Percentiles rank a stretch among this genome's conserved stretches.
phyloP scores from a whole-genome alignment of 2,888 invertebrate species.

The Phyllotreta cruciferae region DNA sequence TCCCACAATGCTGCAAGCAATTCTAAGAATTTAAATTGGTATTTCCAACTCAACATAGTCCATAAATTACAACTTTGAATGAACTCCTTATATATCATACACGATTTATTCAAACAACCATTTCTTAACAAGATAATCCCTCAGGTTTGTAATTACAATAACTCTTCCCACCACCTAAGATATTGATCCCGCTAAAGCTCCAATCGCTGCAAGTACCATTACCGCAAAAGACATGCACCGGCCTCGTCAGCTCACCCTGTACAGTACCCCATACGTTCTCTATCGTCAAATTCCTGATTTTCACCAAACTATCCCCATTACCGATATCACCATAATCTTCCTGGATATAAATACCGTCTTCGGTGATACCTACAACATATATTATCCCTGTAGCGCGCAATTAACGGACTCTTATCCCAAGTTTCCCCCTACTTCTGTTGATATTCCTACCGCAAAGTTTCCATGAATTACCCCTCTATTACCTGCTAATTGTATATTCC shows the following conservation, averaged over 20 bases:
- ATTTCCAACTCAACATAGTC: no score
- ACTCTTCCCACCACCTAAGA: conserved; percentile 20
- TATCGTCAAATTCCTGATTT: conserved; percentile 24
- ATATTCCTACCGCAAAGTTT: not conserved
- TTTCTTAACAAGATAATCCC: conserved; percentile 23
- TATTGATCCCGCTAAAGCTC: conserved; percentile 25
- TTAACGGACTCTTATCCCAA: not conserved
- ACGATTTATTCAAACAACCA: not conserved
- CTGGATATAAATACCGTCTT: conserved; percentile 28
- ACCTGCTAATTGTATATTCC: conserved; percentile 32
- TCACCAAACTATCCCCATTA: conserved; percentile 16
- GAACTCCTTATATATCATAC: no score
- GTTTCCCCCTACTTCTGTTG: not conserved
- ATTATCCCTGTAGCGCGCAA: no score
- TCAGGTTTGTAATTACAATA: conserved; percentile 29
- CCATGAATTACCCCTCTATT: not conserved
- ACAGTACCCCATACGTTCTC: conserved; percentile 26
- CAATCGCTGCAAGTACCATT: conserved; percentile 19
- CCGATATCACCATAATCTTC: conserved; percentile 31
- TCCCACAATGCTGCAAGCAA: not conserved
- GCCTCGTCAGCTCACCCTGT: conserved; percentile 10
- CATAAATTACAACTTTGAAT: no score
- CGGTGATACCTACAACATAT: conserved; percentile 27
- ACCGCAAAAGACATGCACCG: conserved; percentile 27
- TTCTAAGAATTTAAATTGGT: not conserved